A percentile compares a stretch with the other conserved stretches of the same genome.
Conservation (phyloP, 2,888 invertebrate species). For the Morpho helenor region DNA sequence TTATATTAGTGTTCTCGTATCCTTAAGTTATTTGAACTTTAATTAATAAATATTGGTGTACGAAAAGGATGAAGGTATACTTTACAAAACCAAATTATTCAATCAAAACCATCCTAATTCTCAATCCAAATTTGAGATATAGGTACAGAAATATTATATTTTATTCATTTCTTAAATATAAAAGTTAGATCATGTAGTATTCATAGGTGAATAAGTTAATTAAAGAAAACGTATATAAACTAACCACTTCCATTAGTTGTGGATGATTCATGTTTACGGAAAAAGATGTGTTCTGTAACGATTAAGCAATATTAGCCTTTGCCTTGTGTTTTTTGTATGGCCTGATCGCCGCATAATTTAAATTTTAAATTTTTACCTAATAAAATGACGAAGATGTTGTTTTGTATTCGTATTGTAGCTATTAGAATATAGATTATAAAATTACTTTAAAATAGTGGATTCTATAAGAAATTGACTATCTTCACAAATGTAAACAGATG, state of each 20-base stretch:
- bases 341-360: constrained; percentile 28
- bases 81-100: too few relatives aligned
- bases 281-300: constrained; percentile 33
- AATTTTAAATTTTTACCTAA: constrained; percentile 29
- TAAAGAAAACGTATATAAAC: constrained; percentile 14
- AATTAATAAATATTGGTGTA: too few relatives aligned
- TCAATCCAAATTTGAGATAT: too few relatives aligned
- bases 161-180: too few relatives aligned
- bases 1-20: constrained; percentile 5
- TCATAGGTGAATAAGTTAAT: constrained; percentile 5
- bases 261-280: constrained; percentile 28
- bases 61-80: too few relatives aligned
- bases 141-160: too few relatives aligned
- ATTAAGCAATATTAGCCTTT: constrained; percentile 36
- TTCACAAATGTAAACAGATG: too few relatives aligned
- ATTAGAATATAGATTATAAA: not conserved
- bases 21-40: too few relatives aligned
- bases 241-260: constrained; percentile 17
- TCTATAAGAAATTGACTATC: too few relatives aligned
- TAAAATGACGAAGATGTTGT: constrained; percentile 22
- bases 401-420: constrained; percentile 1
- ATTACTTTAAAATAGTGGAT: too few relatives aligned
- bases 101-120: too few relatives aligned
- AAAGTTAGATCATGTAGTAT: too few relatives aligned
- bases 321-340: constrained; percentile 29